Base-by-base conservation (phyloP, 2,797 vertebrate species). In the Cercopithecus mitis region DNA sequence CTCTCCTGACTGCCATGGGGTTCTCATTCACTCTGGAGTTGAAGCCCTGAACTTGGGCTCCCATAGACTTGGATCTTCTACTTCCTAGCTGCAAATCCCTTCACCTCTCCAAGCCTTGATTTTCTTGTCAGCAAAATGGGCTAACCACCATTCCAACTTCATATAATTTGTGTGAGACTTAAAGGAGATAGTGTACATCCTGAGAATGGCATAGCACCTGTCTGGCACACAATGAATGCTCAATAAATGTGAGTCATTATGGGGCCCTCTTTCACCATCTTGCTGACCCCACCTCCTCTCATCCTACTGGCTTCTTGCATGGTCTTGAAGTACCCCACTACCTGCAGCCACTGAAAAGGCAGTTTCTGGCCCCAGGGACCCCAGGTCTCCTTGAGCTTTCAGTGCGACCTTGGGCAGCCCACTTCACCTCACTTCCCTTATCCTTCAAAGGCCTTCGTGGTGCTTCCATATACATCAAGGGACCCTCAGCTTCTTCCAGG, bases 31-130 rank as follows among this genome's bases (percentile, higher is more conserved):
- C 50, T 36, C 12, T 50, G 91, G 30, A 0, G 7, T 20, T 50
- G 50, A 95, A 93, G 24, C 45, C 7, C 39, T 73, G 43, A 94
- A 94, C 47, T 73, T 47, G 12, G 77, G 6, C 47, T 97, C 94
- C 79, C 27, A 73, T 22, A 92, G 41, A 80, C 30, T 70, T 79
- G 39, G 19, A 86, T 67, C 58, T 95, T 89, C 50, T 19, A 33
- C 57, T 82, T 87, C 47, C 39, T 80, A 30, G 11, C n/a, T 79
- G 5, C n/a, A 36, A 92, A 47, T 58, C 33, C 36, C 50, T 82
- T 96, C 30, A 77, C 25, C 25, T 88, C 67, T 88, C 45, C 30
- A 5, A 93, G 39, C 36, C 73, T 91, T 43, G 39, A 73, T 79
- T 87, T 95, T 64, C 82, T 88, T 45, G 17, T 92, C 55, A 72